Percentiles rank a stretch among this genome's conserved stretches.
Conservation (phyloP, 2,888 invertebrate genomes). For the Mellilla xanthometata region DNA sequence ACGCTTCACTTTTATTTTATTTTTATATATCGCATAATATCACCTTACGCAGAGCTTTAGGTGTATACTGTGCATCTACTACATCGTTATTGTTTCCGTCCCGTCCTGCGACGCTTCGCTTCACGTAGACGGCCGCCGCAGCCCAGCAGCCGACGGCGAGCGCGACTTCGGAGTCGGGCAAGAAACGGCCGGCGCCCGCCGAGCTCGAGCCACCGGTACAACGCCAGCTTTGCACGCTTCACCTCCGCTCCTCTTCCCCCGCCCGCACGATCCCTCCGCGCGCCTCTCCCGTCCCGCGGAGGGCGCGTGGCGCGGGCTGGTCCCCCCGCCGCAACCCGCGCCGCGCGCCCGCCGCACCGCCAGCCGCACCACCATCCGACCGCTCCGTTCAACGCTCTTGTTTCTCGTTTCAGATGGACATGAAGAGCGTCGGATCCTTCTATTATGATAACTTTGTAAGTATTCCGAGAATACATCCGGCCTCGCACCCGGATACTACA, state of each 20-base stretch:
- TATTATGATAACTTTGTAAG: slow-evolving; percentile 98
- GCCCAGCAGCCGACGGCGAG: slow-evolving; percentile 86
- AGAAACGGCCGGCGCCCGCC: slow-evolving; percentile 94
- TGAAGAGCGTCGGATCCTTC: slow-evolving; percentile 97
- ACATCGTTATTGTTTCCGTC: slow-evolving; percentile 83
- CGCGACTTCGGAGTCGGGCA: slow-evolving; percentile 91
- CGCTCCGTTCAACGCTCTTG: slow-evolving; percentile 68
- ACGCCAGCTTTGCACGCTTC: slow-evolving; percentile 86
- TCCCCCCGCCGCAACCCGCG: slow-evolving; percentile 51
- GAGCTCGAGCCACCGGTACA: slow-evolving; percentile 93
- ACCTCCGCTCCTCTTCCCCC: slow-evolving; percentile 55
- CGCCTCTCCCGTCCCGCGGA: slow-evolving; percentile 50
- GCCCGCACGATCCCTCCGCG: slow-evolving; percentile 57
- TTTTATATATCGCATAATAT: slow-evolving; percentile 80
- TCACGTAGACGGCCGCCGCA: slow-evolving; percentile 81
- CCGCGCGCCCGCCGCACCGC: slow-evolving; percentile 45
- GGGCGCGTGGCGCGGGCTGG: slow-evolving; percentile 39
- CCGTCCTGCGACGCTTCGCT: slow-evolving; percentile 82
- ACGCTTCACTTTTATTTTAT: slow-evolving; percentile 79
- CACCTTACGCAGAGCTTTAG: slow-evolving; percentile 81
- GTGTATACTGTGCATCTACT: slow-evolving; percentile 83
- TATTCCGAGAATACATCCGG: slow-evolving; percentile 58
- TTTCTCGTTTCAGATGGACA: slow-evolving; percentile 94
- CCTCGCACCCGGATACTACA: neutral
- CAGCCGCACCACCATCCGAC: slow-evolving; percentile 43